phyloP scores from a whole-genome alignment of 2,797 vertebrate species.

The Psittacula echo region DNA sequence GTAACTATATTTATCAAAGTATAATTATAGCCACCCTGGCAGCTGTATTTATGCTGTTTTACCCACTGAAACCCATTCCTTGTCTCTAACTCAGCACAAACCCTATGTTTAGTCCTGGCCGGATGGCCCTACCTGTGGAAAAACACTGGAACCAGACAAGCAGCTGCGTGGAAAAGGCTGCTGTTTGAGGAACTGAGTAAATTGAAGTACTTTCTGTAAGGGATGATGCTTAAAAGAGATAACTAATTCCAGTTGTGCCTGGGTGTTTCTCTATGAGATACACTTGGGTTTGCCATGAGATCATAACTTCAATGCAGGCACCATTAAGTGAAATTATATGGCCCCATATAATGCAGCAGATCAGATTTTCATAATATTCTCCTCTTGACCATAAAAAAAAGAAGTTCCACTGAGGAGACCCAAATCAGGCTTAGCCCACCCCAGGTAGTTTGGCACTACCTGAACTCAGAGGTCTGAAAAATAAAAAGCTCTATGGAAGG shows the following conservation, averaged over 20 bases:
- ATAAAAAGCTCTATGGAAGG: not conserved
- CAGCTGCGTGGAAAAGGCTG: not conserved
- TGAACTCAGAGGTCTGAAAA: not conserved
- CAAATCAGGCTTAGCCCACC: not conserved
- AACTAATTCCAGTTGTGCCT: not conserved
- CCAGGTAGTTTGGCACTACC: not conserved
- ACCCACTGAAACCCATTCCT: not conserved
- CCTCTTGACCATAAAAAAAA: not conserved
- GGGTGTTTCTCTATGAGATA: not conserved
- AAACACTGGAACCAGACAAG: not conserved
- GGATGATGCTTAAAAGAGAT: not conserved
- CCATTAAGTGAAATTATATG: not conserved
- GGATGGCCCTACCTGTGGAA: not conserved
- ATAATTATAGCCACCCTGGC: constrained; percentile 9
- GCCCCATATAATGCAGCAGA: not conserved
- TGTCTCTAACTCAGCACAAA: not conserved
- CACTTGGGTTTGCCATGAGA: not conserved
- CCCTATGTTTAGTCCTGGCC: not conserved
- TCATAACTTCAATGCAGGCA: not conserved
- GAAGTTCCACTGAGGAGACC: not conserved
- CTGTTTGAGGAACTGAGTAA: not conserved
- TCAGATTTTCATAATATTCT: not conserved
- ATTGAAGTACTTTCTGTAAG: not conserved
- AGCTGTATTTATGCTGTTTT: not conserved
- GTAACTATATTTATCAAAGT: constrained; percentile 38